Percentiles rank a stretch among this genome's conserved stretches.
Conservation (phyloP, 2,113 vertebrate genomes). For the Ochotona princeps region DNA sequence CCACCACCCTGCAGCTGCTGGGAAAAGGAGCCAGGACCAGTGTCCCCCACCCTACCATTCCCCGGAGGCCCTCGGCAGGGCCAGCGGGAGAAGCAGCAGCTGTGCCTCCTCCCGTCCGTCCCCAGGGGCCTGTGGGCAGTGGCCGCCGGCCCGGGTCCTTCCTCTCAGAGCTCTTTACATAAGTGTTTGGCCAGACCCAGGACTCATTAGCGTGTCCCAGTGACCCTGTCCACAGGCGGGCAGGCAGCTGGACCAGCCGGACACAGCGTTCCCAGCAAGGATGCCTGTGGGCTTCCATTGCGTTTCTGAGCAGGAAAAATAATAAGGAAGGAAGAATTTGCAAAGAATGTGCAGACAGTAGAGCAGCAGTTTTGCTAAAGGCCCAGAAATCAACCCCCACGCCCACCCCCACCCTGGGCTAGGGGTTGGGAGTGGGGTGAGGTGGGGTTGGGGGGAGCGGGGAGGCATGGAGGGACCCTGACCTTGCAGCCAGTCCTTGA, state of each 20-base stretch:
- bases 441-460: too few relatives aligned
- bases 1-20: too few relatives aligned
- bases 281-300: conserved; percentile 73
- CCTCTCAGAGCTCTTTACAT: conserved; percentile 57
- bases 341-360: neutral
- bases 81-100: neutral
- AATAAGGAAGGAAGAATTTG: conserved; percentile 59
- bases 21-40: neutral
- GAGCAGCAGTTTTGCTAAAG: conserved; percentile 27
- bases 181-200: conserved; percentile 60
- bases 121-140: neutral
- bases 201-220: conserved; percentile 39
- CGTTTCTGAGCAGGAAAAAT: conserved; percentile 68
- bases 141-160: neutral
- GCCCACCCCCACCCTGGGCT: neutral
- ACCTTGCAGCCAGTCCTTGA: neutral
- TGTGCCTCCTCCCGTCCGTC: too few relatives aligned
- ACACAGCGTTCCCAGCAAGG: conserved; percentile 70
- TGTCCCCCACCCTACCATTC: too few relatives aligned
- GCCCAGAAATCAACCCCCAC: neutral
- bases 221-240: conserved; percentile 53
- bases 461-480: too few relatives aligned
- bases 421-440: too few relatives aligned
- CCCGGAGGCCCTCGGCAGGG: neutral
- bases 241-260: conserved; percentile 51